Evolutionary conservation across 2,888 invertebrate species (phyloP).

Genomic region (Alentia gelatinosa): DNA sequence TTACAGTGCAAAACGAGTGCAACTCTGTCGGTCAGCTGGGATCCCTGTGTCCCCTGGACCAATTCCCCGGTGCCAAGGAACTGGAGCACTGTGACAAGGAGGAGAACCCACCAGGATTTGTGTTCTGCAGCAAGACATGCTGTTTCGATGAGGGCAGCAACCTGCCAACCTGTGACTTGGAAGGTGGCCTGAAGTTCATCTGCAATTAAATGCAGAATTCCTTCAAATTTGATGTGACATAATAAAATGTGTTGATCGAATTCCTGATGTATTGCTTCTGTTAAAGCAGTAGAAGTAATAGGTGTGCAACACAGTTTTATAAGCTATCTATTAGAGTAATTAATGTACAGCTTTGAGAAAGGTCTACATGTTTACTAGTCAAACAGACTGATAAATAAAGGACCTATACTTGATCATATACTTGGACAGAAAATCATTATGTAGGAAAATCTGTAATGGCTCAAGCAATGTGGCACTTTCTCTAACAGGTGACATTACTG

Average conservation of each 20-base stretch:
- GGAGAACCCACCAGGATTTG: slow-evolving; percentile 41
- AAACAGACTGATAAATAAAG: too few species aligned
- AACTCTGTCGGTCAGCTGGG: slow-evolving; percentile 37
- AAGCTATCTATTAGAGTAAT: too few species aligned
- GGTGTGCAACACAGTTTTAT: too few species aligned
- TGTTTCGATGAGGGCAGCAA: slow-evolving; percentile 27
- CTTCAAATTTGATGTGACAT: background rate
- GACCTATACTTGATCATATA: too few species aligned
- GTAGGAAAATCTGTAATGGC: too few species aligned
- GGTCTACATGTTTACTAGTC: too few species aligned
- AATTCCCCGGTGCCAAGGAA: slow-evolving; percentile 27
- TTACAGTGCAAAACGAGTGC: slow-evolving; percentile 35
- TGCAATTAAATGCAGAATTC: background rate
- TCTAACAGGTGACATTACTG: too few species aligned
- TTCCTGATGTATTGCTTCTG: background rate
- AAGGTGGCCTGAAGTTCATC: slow-evolving; percentile 35
- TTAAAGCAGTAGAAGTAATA: too few species aligned
- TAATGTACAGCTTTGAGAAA: too few species aligned
- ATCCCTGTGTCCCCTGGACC: slow-evolving; percentile 32
- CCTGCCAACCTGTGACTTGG: slow-evolving; percentile 2
- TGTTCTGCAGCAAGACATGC: slow-evolving; percentile 47
- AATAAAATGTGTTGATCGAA: background rate
- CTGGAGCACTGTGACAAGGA: slow-evolving; percentile 34
- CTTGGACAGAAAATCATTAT: too few species aligned
- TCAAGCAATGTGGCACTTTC: too few species aligned